phyloP scores from a whole-genome alignment of 2,113 vertebrate species.

The Mohoua ochrocephala region DNA sequence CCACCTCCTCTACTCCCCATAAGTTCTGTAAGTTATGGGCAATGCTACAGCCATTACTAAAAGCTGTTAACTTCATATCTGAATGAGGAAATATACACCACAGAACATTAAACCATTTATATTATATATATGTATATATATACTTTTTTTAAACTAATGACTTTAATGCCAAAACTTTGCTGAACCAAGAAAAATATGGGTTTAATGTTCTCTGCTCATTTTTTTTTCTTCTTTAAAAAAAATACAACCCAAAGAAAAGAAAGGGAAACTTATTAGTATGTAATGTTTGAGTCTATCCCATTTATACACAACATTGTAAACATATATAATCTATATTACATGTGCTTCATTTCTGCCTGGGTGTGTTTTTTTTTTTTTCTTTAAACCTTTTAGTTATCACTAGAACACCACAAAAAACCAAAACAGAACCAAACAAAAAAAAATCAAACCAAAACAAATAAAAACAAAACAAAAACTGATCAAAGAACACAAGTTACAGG shows the following conservation, averaged over 20 bases:
- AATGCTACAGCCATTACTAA: constrained; percentile 70
- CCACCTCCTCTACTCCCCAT: constrained; percentile 67
- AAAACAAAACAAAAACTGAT: constrained; percentile 35
- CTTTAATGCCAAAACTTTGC: constrained; percentile 73
- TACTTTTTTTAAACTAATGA: constrained; percentile 73
- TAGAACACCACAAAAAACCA: constrained; percentile 64
- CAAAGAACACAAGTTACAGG: constrained; percentile 62
- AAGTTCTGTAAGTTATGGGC: constrained; percentile 71
- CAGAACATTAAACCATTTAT: constrained; percentile 85
- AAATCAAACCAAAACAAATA: constrained; percentile 32
- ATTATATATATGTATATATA: constrained; percentile 75
- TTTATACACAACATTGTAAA: constrained; percentile 99
- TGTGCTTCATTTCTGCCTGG: constrained; percentile 94
- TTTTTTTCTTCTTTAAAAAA: constrained; percentile 67
- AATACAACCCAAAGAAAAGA: constrained; percentile 61
- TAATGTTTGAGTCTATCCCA: constrained; percentile 84
- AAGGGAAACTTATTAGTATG: constrained; percentile 85
- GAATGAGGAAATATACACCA: constrained; percentile 91
- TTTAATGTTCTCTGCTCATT: constrained; percentile 73
- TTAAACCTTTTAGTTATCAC: constrained; percentile 81
- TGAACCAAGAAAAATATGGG: constrained; percentile 74
- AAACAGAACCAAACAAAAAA: constrained; percentile 43
- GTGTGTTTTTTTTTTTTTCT: constrained; percentile 63
- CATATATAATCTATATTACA: constrained; percentile 99
- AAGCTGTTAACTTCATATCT: constrained; percentile 78